A percentile compares a stretch with the other conserved stretches of the same genome.
These are phyloP conservation scores for Ormyrus nitidulus DNA, from an alignment of 2,888 invertebrate species.

Conservation along the genomic window DNA sequence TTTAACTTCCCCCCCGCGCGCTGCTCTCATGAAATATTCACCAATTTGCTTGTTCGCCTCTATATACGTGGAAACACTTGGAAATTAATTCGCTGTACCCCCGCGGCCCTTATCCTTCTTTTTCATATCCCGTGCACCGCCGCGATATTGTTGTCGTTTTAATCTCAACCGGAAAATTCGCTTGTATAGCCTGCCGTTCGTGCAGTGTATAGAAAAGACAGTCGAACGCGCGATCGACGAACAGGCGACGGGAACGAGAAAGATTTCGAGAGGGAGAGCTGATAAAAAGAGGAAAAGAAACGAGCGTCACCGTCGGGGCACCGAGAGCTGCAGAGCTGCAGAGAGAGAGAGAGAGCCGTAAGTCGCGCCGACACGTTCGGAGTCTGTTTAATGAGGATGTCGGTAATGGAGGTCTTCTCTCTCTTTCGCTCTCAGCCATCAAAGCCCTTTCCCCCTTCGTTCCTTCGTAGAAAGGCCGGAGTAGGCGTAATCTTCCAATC, in stretches of 20 bases:
- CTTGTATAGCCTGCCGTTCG: too few species aligned
- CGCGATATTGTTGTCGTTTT: too few species aligned
- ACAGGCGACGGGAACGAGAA: background rate
- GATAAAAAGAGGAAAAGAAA: constrained; percentile 2
- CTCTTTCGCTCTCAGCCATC: constrained; percentile 11
- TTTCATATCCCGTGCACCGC: too few species aligned
- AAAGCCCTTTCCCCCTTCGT: too few species aligned
- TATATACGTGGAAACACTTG: background rate
- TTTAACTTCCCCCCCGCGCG: background rate
- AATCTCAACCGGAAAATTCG: too few species aligned
- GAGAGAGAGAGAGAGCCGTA: background rate
- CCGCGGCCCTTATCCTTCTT: background rate
- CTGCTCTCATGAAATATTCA: constrained; percentile 13
- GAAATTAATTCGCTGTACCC: constrained; percentile 2
- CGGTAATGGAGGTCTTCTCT: constrained; percentile 14
- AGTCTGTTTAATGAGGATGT: constrained; percentile 45
- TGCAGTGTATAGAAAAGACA: too few species aligned
- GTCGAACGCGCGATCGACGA: background rate
- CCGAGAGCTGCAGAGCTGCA: too few species aligned
- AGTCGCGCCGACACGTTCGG: background rate
- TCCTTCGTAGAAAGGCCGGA: too few species aligned
- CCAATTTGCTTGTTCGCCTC: constrained; percentile 6
- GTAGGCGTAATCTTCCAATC: background rate
- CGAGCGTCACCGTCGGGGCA: background rate
- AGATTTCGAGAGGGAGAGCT: background rate